Percentiles rank a stretch among this genome's conserved stretches.
phyloP scores from a whole-genome alignment of 2,797 vertebrate genomes.

The Poeciliopsis paucimaculata region DNA sequence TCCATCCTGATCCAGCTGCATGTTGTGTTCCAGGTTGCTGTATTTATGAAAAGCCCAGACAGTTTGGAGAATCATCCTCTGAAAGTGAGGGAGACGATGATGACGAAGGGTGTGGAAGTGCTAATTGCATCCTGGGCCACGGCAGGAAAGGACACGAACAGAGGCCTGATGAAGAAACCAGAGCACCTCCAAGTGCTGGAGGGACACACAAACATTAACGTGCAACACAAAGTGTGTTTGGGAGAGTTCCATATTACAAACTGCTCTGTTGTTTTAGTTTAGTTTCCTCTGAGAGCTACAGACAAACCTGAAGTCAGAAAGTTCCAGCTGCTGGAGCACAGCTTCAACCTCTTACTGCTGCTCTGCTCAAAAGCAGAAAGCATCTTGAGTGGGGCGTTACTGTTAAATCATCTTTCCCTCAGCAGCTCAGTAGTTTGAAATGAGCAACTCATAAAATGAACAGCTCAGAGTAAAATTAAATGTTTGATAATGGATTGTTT shows the following conservation, averaged over 20 bases:
- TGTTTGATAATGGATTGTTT: not conserved
- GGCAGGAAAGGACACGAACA: constrained; percentile 78
- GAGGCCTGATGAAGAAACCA: constrained; percentile 61
- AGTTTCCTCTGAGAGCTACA: constrained; percentile 59
- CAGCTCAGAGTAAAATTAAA: not conserved
- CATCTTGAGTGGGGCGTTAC: not conserved
- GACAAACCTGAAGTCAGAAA: constrained; percentile 34
- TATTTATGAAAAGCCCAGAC: constrained; percentile 91
- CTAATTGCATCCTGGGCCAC: constrained; percentile 91
- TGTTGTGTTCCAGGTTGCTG: constrained; percentile 86
- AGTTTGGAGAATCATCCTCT: constrained; percentile 92
- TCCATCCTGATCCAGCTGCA: not conserved
- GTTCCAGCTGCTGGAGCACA: constrained; percentile 28
- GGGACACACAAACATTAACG: constrained; percentile 78
- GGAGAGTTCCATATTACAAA: constrained; percentile 40
- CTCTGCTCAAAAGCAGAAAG: not conserved
- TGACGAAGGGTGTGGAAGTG: constrained; percentile 90
- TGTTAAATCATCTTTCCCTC: not conserved
- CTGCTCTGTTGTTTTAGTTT: constrained; percentile 61
- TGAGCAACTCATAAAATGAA: not conserved
- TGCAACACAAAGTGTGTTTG: not conserved
- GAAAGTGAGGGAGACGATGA: constrained; percentile 93
- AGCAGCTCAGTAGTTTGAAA: constrained; percentile 2
- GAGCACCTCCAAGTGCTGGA: constrained; percentile 76
- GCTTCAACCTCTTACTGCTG: not conserved